Conservation (phyloP, 2,797 vertebrate species). For the Heteromormyrus szaboi region DNA sequence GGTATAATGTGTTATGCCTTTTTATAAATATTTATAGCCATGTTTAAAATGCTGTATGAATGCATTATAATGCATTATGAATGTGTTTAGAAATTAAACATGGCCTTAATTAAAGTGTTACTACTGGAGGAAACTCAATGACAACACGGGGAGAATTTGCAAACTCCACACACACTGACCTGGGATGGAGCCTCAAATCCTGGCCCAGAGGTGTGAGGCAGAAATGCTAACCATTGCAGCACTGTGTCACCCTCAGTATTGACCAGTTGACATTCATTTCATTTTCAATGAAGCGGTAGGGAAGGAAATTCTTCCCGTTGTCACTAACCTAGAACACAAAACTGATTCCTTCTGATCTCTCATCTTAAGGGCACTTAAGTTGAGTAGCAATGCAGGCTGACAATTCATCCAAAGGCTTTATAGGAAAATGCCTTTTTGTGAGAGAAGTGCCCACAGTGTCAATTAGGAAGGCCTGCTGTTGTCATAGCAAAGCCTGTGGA, state of each 20-base stretch:
- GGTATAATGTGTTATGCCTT: background rate
- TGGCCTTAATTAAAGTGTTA: background rate
- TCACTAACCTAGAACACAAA: background rate
- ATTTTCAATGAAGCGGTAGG: background rate
- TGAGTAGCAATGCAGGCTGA: background rate
- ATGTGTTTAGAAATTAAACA: background rate
- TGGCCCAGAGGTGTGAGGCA: background rate
- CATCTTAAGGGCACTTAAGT: background rate
- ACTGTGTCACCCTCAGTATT: background rate
- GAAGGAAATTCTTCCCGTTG: background rate
- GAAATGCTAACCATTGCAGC: background rate
- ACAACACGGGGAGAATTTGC: background rate
- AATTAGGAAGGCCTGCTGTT: background rate
- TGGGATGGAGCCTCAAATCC: background rate
- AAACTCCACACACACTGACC: background rate
- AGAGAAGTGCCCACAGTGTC: constrained; percentile 1
- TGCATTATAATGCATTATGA: background rate
- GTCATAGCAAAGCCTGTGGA: background rate
- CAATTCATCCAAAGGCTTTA: constrained; percentile 6
- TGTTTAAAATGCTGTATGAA: background rate
- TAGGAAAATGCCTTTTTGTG: constrained; percentile 13
- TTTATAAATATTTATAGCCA: background rate
- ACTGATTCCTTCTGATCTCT: background rate
- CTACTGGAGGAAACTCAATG: background rate
- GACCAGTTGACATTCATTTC: background rate